A percentile compares a stretch with the other conserved stretches of the same genome.
Conservation (phyloP, 2,888 invertebrate species). For the Bruchidius siliquastri region DNA sequence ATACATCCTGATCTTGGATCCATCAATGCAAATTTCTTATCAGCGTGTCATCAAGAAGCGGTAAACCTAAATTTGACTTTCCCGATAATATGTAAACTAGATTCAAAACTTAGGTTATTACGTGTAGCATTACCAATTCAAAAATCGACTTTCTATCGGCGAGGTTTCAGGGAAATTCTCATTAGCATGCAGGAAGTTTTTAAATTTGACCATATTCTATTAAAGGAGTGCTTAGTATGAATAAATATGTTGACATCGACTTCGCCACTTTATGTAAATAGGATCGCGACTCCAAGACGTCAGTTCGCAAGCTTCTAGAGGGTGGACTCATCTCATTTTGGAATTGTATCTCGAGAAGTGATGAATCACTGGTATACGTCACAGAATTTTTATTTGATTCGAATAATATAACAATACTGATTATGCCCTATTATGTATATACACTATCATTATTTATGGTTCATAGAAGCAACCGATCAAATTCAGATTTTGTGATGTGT, state of each 20-base stretch:
- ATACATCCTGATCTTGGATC: no score
- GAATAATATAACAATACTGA: no score
- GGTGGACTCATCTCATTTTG: background rate
- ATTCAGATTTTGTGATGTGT: no score
- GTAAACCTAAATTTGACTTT: conserved; percentile 13
- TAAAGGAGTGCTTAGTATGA: conserved; percentile 19
- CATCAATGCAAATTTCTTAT: no score
- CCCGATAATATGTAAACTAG: conserved; percentile 23
- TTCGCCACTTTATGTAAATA: conserved; percentile 4
- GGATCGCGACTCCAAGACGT: background rate
- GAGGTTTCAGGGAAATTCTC: conserved; percentile 16
- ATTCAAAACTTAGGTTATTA: conserved; percentile 24
- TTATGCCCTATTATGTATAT: no score
- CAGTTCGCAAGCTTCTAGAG: background rate
- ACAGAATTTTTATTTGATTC: no score
- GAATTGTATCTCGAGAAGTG: no score
- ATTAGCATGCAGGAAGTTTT: conserved; percentile 23
- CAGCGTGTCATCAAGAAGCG: conserved; percentile 6
- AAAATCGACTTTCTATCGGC: conserved; percentile 18
- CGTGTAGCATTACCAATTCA: conserved; percentile 20
- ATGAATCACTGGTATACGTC: no score
- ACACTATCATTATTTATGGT: no score
- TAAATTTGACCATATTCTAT: conserved; percentile 21
- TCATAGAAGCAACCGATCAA: no score
- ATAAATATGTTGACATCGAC: conserved; percentile 17